Evolutionary conservation across 2,113 vertebrate species (phyloP).

Genomic region (Chitala chitala): DNA sequence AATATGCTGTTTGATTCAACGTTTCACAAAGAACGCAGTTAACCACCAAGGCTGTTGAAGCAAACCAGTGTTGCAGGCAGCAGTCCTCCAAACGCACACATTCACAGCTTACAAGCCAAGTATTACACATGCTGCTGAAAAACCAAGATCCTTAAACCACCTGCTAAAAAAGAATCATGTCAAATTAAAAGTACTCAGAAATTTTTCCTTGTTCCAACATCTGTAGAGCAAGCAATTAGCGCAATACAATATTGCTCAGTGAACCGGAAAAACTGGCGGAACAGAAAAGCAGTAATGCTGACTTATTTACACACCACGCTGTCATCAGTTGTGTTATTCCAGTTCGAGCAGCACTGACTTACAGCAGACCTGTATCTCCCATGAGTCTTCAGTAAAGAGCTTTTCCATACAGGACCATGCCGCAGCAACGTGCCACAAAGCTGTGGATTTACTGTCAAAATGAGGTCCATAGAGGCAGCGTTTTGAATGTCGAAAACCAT

Average conservation of each 20-base stretch:
- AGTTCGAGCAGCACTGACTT: neutral
- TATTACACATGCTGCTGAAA: too few relatives aligned
- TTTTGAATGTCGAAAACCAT: slow-evolving; percentile 16
- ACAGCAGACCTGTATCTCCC: neutral
- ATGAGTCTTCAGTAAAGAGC: slow-evolving; percentile 32
- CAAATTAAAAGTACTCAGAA: neutral
- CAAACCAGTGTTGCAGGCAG: too few relatives aligned
- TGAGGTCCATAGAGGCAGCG: slow-evolving; percentile 61
- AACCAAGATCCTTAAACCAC: neutral
- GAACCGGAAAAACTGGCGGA: neutral
- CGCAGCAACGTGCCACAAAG: slow-evolving; percentile 55
- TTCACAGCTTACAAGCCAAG: too few relatives aligned
- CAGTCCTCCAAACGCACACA: too few relatives aligned
- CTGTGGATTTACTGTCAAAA: slow-evolving; percentile 65
- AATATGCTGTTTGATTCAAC: too few relatives aligned
- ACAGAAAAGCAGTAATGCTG: neutral
- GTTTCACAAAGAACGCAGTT: too few relatives aligned
- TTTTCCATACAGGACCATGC: slow-evolving; percentile 80
- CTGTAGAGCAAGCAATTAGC: neutral
- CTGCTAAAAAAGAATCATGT: neutral
- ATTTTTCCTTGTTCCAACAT: neutral
- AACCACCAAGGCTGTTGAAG: too few relatives aligned
- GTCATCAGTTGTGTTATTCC: too few relatives aligned
- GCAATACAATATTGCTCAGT: neutral
- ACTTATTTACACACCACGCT: too few relatives aligned